A percentile compares a stretch with the other conserved stretches of the same genome.
These are phyloP conservation scores for Leuciscus waleckii DNA, from an alignment of 2,797 vertebrate genomes.

Conservation along the genomic window DNA sequence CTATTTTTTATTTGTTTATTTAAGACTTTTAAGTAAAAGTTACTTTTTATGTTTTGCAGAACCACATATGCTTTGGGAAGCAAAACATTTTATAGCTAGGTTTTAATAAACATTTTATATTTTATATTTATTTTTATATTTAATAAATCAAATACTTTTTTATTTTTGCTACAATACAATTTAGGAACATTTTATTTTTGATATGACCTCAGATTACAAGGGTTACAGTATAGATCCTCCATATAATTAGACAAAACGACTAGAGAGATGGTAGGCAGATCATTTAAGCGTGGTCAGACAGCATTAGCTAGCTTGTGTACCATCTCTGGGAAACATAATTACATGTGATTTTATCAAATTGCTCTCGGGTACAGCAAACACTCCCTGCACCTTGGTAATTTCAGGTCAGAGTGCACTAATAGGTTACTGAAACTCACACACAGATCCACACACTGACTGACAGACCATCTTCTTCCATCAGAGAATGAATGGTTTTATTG, in stretches of 20 bases:
- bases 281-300: constrained; percentile 8
- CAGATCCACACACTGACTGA: neutral
- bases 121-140: neutral
- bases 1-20: neutral
- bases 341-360: constrained; percentile 25
- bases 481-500: constrained; percentile 6
- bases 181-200: neutral
- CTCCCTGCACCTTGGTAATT: constrained; percentile 23
- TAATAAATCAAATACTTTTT: neutral
- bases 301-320: constrained; percentile 7
- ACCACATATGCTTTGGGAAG: neutral
- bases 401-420: neutral
- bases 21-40: neutral
- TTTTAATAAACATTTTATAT: neutral
- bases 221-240: neutral
- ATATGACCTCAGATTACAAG: neutral
- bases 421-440: constrained; percentile 17
- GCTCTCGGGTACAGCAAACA: neutral
- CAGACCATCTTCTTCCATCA: neutral
- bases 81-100: neutral
- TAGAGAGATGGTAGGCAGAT: neutral
- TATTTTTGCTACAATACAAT: neutral
- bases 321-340: constrained; percentile 26
- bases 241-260: neutral
- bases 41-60: neutral